Evolutionary conservation across 2,797 vertebrate species (phyloP).

Genomic region (Lepus townsendii): DNA sequence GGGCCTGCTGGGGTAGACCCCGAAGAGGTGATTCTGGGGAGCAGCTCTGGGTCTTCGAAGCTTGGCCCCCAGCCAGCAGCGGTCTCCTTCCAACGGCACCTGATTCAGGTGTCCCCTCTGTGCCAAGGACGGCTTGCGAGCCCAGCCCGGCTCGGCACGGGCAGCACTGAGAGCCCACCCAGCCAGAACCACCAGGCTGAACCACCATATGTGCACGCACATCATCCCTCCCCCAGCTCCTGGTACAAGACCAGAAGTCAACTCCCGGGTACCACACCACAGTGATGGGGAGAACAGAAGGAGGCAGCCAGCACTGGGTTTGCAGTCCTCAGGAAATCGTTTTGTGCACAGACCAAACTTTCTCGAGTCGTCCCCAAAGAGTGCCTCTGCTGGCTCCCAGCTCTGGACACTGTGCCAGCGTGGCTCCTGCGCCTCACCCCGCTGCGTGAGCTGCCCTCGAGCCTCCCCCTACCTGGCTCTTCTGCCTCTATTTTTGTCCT

Average conservation of each 20-base stretch:
- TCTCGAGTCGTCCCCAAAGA: constrained; percentile 25
- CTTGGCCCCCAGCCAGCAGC: constrained; percentile 90
- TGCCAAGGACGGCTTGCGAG: constrained; percentile 86
- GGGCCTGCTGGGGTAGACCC: constrained; percentile 86
- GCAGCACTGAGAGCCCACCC: constrained; percentile 88
- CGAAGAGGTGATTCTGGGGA: constrained; percentile 90
- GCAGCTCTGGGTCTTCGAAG: constrained; percentile 84
- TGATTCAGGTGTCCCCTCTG: constrained; percentile 86
- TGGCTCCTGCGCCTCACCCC: not conserved
- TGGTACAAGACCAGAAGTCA: constrained; percentile 25
- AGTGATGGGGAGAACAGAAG: constrained; percentile 10
- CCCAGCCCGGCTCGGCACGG: constrained; percentile 85
- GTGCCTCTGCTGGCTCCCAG: constrained; percentile 42
- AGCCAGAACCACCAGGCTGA: constrained; percentile 90
- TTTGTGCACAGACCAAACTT: constrained; percentile 63
- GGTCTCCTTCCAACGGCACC: constrained; percentile 87
- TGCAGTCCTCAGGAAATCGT: constrained; percentile 34
- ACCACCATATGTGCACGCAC: constrained; percentile 87
- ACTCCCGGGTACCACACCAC: constrained; percentile 65
- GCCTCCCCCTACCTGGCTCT: not conserved
- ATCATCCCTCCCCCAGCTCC: constrained; percentile 82
- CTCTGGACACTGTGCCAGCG: not conserved
- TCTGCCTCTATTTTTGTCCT: constrained; percentile 45
- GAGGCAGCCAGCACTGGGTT: not conserved
- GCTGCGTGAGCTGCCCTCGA: not conserved